Evolutionary conservation across 2,888 invertebrate species (phyloP), one percentile per base, ranked within the genome.

Genomic region (Theretra japonica): DNA sequence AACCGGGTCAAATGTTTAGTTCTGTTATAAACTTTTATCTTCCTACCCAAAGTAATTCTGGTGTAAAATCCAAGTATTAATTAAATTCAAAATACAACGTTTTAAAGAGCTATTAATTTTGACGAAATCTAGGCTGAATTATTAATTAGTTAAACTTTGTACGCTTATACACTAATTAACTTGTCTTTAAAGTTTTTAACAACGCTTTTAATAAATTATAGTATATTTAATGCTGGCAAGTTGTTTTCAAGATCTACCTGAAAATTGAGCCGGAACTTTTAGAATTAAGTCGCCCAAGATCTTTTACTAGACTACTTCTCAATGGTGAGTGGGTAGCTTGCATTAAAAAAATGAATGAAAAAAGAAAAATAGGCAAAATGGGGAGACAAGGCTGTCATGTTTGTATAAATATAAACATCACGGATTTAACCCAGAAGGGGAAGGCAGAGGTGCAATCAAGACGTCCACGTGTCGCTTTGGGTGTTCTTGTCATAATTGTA

Each of bases 171-270:
- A 53, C 33, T 41, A 65, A 65, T 65, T 65, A 65, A 65, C 48
- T 41, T 17, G 65, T 48, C 65, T 65, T 65, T 23, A 65, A 65
- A 65, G 48, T 65, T 65, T 21, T 58, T 65, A 65, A 65, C 48
- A 65, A 17, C 5, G 65, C 41, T 65, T 65, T 65, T 65, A 65
- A 65, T 68, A 53, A 73, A 72, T 62, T 30, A 57, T 50, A 41
- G 56, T 23, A 7, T 23, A 48, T 65, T 65, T 23, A 21, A 15
- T 23, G 65, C 48, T 23, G 17, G 41, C 17, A 65, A 15, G 0
- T 65, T 65, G 48, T 65, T 62, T 25, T 23, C 41, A 48, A 65
- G 41, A 23, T 17, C 48, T 48, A 23, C 15, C 48, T 23, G 23
- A 62, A 62, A 4, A 17, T 65, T 21, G 21, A 41, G 6, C 17